Percentiles rank a stretch among this genome's conserved stretches.
Evolutionary conservation across 2,797 vertebrate genomes (phyloP).

Genomic region (Gobionotothen gibberifrons): DNA sequence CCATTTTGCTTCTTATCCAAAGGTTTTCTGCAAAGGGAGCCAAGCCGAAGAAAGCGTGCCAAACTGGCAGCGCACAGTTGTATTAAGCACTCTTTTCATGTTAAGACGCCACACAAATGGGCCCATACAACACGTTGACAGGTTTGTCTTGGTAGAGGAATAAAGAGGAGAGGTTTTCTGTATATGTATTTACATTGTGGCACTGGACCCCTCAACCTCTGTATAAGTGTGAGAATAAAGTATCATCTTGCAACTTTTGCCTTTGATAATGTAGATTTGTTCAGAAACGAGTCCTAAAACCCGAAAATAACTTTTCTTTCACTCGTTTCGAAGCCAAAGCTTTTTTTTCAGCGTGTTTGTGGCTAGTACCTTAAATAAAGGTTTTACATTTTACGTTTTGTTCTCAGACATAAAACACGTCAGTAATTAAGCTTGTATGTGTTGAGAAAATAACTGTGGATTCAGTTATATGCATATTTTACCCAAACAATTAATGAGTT

Average conservation of each 20-base stretch:
- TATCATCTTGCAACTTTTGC: constrained; percentile 1
- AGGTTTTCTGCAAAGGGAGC: constrained; percentile 36
- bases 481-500: no score
- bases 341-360: no score
- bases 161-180: constrained; percentile 14
- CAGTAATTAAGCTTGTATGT: no score
- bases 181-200: constrained; percentile 3
- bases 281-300: neutral
- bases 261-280: constrained; percentile 6
- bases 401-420: no score
- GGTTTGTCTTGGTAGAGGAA: constrained; percentile 44
- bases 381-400: no score
- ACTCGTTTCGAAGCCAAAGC: no score
- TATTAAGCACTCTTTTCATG: constrained; percentile 60
- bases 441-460: no score
- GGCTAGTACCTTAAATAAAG: no score
- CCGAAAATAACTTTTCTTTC: no score
- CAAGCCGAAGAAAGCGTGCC: constrained; percentile 46
- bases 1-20: constrained; percentile 48
- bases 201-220: constrained; percentile 6
- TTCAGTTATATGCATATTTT: no score
- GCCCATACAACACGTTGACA: constrained; percentile 45
- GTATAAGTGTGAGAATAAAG: constrained; percentile 8
- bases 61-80: constrained; percentile 58
- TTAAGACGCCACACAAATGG: constrained; percentile 37